Base-by-base conservation (phyloP, 2,797 vertebrate species). In the Platyrinchus mystaceus region DNA sequence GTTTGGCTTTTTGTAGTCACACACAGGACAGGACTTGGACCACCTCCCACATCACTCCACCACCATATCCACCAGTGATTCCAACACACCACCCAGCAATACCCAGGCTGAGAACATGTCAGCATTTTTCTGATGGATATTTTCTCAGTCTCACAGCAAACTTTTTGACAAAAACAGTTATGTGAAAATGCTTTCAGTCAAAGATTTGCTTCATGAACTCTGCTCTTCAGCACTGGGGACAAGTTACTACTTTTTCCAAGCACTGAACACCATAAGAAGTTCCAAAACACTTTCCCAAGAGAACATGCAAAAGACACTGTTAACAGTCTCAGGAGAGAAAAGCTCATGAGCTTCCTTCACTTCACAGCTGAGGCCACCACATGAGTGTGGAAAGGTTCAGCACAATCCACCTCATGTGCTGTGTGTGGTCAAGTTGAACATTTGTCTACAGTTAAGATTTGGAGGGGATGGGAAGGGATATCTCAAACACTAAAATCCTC, bases 391-490 rank as follows among this genome's bases (percentile, higher is more conserved):
- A 12, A 44, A 73, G 16, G 15, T 5, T 23, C 28, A 78, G 47
- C 30, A 52, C 41, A 85, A 36, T 17, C 47, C 39, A 8, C 46
- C 32, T 10, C 4, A 2, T 5, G 3, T 3, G 9, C 19, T 10
- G 14, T 10, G 44, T 18, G 10, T 10, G 23, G 22, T 56, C 36
- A 66, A 60, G 27, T 41, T 17, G 62, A 86, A 36, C 46, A 50
- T 59, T 64, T 66, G 32, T 4, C 58, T 37, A 10, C 37, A 58
- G 3, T 15, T n/a, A 36, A 30, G 44, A 34, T 7, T 10, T 27
- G 6, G 12, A 18, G 2, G 7, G 6, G 4, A 7, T 2, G 2
- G 12, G 8, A 15, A 7, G 10, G 17, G 34, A 10, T 56, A 8
- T 15, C 49, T 58, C 34, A 55, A 82, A 39, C 27, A 43, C 20